Conservation (phyloP, 2,888 invertebrate genomes). For the Standfussiana lucernea region DNA sequence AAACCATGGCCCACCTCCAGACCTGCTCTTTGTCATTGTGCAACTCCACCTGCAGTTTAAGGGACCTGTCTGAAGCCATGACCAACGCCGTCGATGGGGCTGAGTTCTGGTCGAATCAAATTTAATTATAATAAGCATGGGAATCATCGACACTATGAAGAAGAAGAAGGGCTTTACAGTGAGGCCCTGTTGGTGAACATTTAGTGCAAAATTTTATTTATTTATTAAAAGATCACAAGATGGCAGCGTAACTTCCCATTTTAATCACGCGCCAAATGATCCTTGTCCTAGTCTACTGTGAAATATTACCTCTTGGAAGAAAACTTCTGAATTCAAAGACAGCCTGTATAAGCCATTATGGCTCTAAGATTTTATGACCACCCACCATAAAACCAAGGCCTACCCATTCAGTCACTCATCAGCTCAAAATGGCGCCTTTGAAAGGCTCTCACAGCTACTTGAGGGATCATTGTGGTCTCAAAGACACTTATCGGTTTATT, state of each 20-base stretch:
- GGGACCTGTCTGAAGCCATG: no score
- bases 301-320: background rate
- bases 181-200: background rate
- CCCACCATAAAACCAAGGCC: conserved; percentile 7
- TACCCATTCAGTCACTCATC: background rate
- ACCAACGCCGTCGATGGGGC: no score
- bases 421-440: conserved; percentile 15
- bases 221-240: background rate
- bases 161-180: background rate
- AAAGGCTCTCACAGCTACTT: conserved; percentile 25
- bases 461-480: conserved; percentile 35
- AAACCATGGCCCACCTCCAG: no score
- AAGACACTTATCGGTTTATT: conserved; percentile 58
- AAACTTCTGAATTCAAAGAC: background rate
- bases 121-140: no score
- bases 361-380: conserved; percentile 7
- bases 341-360: background rate
- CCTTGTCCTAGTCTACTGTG: background rate
- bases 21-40: no score
- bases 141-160: no score
- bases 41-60: no score
- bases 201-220: background rate
- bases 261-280: background rate
- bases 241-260: background rate
- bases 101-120: no score